phyloP scores from a whole-genome alignment of 2,888 invertebrate species.

The Dorcus parallelipipedus region DNA sequence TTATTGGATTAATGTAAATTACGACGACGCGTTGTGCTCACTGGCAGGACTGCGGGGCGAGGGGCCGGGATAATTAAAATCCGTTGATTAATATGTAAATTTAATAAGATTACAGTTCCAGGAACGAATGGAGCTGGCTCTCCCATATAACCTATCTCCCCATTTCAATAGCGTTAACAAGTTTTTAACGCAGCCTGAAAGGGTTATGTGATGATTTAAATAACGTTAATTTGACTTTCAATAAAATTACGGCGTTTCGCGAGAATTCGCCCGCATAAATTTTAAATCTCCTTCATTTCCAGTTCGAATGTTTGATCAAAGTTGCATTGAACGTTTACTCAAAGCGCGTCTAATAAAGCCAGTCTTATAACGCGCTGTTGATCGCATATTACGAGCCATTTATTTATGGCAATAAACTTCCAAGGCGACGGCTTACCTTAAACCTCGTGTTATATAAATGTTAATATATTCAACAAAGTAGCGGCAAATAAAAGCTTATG shows the following conservation, averaged over 20 bases:
- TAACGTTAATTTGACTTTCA: slow-evolving; percentile 27
- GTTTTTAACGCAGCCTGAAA: slow-evolving; percentile 28
- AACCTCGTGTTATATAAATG: too few relatives aligned
- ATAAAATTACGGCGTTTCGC: slow-evolving; percentile 9
- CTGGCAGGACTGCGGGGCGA: slow-evolving; percentile 42
- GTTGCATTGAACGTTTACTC: too few relatives aligned
- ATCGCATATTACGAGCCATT: too few relatives aligned
- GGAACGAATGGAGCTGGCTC: slow-evolving; percentile 64
- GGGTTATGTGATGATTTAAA: slow-evolving; percentile 26
- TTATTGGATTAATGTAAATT: slow-evolving; percentile 92
- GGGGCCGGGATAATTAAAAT: slow-evolving; percentile 88
- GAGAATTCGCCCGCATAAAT: neutral
- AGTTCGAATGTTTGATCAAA: too few relatives aligned
- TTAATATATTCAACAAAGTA: too few relatives aligned
- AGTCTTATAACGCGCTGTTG: too few relatives aligned
- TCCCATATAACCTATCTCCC: slow-evolving; percentile 31
- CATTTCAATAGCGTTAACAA: slow-evolving; percentile 34
- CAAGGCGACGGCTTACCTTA: too few relatives aligned
- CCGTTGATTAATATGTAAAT: slow-evolving; percentile 98
- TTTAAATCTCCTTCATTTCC: neutral
- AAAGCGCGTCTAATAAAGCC: too few relatives aligned
- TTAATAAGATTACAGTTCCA: slow-evolving; percentile 96
- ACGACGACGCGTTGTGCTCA: slow-evolving; percentile 68
- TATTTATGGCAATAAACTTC: too few relatives aligned
- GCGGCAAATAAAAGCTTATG: too few relatives aligned